Evolutionary conservation across 1,140 invertebrate species (phyloP).

Genomic region (Phocides pigmalion): DNA sequence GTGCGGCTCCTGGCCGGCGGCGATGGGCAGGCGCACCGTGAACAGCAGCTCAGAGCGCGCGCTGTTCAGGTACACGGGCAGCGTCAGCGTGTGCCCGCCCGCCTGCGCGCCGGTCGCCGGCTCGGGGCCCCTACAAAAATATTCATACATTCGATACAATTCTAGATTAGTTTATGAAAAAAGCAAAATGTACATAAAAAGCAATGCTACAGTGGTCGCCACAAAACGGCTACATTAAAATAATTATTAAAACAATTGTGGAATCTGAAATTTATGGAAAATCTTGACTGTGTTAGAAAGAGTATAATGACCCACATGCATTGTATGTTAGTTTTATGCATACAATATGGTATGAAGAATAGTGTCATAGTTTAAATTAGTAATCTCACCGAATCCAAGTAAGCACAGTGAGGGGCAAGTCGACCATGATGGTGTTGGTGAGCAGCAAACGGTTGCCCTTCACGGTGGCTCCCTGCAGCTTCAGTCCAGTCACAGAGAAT

Average conservation of each 20-base stretch:
- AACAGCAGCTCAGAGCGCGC: slow-evolving; percentile 97
- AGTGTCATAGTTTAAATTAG: neutral
- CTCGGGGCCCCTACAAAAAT: slow-evolving; percentile 65
- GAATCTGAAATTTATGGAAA: too few relatives aligned
- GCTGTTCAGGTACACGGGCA: slow-evolving; percentile 98
- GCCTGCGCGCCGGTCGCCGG: slow-evolving; percentile 49
- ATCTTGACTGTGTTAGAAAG: too few relatives aligned
- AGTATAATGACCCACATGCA: too few relatives aligned
- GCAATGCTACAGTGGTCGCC: too few relatives aligned
- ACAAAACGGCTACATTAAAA: too few relatives aligned
- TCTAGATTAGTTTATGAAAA: too few relatives aligned
- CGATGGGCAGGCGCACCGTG: slow-evolving; percentile 96
- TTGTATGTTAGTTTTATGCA: too few relatives aligned
- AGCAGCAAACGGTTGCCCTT: slow-evolving; percentile 95
- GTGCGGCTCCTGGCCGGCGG: slow-evolving; percentile 93
- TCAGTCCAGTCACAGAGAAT: slow-evolving; percentile 94
- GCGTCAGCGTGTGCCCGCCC: slow-evolving; percentile 85
- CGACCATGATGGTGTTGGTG: slow-evolving; percentile 97
- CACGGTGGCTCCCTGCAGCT: slow-evolving; percentile 97
- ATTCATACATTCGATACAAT: too few relatives aligned
- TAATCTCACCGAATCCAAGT: slow-evolving; percentile 90
- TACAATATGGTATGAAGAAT: too few relatives aligned
- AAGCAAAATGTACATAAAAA: too few relatives aligned
- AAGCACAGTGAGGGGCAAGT: slow-evolving; percentile 94
- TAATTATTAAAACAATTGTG: too few relatives aligned